A percentile compares a stretch with the other conserved stretches of the same genome.
These are phyloP conservation scores for Xiphias gladius DNA, from an alignment of 2,113 vertebrate species.

Conservation along the genomic window DNA sequence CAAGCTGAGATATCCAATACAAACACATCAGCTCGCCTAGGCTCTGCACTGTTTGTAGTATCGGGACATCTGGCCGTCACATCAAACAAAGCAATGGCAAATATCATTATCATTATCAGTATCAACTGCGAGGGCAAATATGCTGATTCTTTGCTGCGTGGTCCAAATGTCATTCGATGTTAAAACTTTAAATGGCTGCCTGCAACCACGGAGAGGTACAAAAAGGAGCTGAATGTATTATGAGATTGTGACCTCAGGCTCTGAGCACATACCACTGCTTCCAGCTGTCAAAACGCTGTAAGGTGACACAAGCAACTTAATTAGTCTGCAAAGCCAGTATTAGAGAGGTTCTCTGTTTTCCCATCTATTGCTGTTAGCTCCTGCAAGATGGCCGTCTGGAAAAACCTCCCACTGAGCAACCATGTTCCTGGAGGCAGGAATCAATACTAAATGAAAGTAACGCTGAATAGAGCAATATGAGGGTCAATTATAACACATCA, in stretches of 20 bases:
- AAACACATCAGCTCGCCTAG: neutral
- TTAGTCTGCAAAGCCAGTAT: slow-evolving; percentile 45
- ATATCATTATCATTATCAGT: slow-evolving; percentile 28
- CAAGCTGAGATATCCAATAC: neutral
- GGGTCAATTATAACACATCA: slow-evolving; percentile 31
- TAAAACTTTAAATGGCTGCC: slow-evolving; percentile 43
- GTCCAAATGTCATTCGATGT: slow-evolving; percentile 69
- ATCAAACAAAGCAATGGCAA: slow-evolving; percentile 46
- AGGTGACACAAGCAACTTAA: slow-evolving; percentile 66
- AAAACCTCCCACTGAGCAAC: slow-evolving; percentile 49
- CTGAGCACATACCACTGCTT: slow-evolving; percentile 49
- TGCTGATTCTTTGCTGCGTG: slow-evolving; percentile 40
- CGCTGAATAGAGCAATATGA: slow-evolving; percentile 39
- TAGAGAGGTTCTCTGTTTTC: slow-evolving; percentile 2
- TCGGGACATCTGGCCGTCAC: slow-evolving; percentile 8
- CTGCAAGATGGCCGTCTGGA: slow-evolving; percentile 13
- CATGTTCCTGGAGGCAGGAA: slow-evolving; percentile 28
- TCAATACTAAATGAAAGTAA: slow-evolving; percentile 42
- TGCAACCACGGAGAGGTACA: slow-evolving; percentile 39
- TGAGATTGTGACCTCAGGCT: slow-evolving; percentile 68
- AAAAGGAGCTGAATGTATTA: slow-evolving; percentile 66
- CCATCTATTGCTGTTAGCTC: slow-evolving; percentile 12
- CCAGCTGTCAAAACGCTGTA: slow-evolving; percentile 46
- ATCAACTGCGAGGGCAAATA: slow-evolving; percentile 48
- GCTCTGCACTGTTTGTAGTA: neutral